A percentile compares a stretch with the other conserved stretches of the same genome.
These are phyloP conservation scores for Acipenser ruthenus DNA, from an alignment of 2,797 vertebrate species.

Conservation along the genomic window DNA sequence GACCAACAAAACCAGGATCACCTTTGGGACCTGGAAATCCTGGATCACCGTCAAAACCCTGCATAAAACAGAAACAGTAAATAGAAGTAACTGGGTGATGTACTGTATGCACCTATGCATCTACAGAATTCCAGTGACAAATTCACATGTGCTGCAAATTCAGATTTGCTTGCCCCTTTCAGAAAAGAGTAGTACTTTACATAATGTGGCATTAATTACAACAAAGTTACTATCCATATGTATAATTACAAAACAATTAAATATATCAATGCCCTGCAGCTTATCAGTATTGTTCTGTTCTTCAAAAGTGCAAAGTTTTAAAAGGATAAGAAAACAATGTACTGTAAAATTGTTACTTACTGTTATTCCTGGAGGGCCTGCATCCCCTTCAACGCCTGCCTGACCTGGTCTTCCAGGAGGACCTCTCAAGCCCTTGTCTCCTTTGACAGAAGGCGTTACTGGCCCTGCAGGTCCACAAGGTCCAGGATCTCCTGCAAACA, in stretches of 20 bases:
- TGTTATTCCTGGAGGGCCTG: constrained; percentile 49
- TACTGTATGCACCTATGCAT: too few relatives aligned
- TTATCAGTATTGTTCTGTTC: constrained; percentile 2
- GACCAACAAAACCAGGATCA: constrained; percentile 54
- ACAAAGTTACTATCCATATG: too few relatives aligned
- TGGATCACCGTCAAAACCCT: constrained; percentile 62
- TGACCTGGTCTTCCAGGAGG: constrained; percentile 48
- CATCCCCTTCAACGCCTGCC: constrained; percentile 50
- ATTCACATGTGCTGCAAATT: constrained; percentile 1
- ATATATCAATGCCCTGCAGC: not conserved
- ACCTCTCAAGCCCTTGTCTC: constrained; percentile 70
- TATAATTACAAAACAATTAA: not conserved
- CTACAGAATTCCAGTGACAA: too few relatives aligned
- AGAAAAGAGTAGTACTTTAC: too few relatives aligned
- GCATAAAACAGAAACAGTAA: not conserved
- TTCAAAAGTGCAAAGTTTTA: not conserved
- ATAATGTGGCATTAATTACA: too few relatives aligned
- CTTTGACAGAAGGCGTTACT: constrained; percentile 60
- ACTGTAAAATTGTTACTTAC: constrained; percentile 52
- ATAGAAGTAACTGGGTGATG: too few relatives aligned
- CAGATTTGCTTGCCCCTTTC: not conserved
- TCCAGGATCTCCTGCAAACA: constrained; percentile 58
- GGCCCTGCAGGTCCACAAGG: constrained; percentile 63
- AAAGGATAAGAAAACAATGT: not conserved
- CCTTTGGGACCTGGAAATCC: constrained; percentile 58